Conservation (phyloP, 2,797 vertebrate species). For the Triplophysa yarkandensis region DNA sequence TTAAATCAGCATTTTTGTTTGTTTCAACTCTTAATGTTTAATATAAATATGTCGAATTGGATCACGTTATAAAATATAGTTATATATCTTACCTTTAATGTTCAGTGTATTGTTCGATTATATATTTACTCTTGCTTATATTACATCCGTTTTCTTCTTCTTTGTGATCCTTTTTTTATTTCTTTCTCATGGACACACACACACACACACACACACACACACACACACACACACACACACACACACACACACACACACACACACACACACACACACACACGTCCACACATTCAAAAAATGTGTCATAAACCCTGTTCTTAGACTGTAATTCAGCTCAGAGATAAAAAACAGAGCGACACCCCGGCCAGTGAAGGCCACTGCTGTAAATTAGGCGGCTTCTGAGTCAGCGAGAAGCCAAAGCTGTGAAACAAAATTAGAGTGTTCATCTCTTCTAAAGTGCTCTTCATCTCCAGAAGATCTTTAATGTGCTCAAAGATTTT, state of each 20-base stretch:
- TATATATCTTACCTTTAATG: no score
- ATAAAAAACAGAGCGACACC: conserved; percentile 51
- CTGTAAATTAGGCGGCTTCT: conserved; percentile 70
- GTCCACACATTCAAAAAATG: background rate
- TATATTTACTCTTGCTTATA: no score
- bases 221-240: background rate
- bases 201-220: background rate
- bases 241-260: conserved; percentile 14
- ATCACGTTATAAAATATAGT: no score
- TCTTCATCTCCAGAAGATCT: conserved; percentile 57
- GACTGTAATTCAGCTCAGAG: conserved; percentile 53
- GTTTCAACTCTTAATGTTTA: no score
- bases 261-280: background rate
- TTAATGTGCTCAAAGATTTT: conserved; percentile 60
- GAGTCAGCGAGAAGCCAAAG: conserved; percentile 71
- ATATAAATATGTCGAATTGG: no score
- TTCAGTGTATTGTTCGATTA: no score
- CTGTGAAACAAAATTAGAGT: conserved; percentile 67
- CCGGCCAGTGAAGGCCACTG: conserved; percentile 55
- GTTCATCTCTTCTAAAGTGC: conserved; percentile 54
- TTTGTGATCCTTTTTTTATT: no score
- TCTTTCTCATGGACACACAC: conserved; percentile 10
- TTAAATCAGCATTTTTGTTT: no score
- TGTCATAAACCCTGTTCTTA: conserved; percentile 40
- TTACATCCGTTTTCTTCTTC: no score